These are phyloP conservation scores for Ditylenchus dipsaci DNA, from an alignment of 1,140 invertebrate genomes.

Conservation along the genomic window DNA sequence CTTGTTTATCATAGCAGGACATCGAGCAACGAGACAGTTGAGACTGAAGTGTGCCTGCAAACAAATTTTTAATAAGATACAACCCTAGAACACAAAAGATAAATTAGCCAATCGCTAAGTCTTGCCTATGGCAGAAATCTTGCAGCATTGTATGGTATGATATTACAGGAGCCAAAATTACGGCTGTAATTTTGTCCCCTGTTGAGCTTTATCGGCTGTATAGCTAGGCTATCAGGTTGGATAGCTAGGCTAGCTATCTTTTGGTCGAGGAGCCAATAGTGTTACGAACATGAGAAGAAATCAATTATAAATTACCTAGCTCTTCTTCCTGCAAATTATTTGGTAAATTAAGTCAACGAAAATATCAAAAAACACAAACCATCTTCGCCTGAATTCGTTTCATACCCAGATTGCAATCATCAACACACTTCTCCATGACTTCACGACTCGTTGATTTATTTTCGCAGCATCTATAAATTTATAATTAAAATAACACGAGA, in stretches of 20 bases:
- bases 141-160: too few relatives aligned
- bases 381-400: constrained; percentile 45
- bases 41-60: constrained; percentile 18
- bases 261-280: too few relatives aligned
- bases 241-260: too few relatives aligned
- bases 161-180: too few relatives aligned
- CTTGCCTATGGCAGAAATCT: too few relatives aligned
- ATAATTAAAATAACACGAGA: too few relatives aligned
- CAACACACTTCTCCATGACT: constrained; percentile 49
- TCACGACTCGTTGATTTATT: constrained; percentile 41
- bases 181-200: too few relatives aligned
- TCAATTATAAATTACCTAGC: background rate
- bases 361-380: constrained; percentile 2
- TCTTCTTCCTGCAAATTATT: background rate
- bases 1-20: constrained; percentile 45
- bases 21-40: constrained; percentile 48
- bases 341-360: background rate
- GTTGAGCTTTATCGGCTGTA: too few relatives aligned
- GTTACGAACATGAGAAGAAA: background rate
- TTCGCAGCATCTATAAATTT: constrained; percentile 42
- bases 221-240: too few relatives aligned
- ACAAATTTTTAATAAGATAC: background rate
- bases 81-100: background rate
- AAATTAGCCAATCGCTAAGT: too few relatives aligned
- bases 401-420: constrained; percentile 42